These are phyloP conservation scores for Melanotaenia maccullochi DNA, from an alignment of 2,797 vertebrate genomes.

Conservation along the genomic window DNA sequence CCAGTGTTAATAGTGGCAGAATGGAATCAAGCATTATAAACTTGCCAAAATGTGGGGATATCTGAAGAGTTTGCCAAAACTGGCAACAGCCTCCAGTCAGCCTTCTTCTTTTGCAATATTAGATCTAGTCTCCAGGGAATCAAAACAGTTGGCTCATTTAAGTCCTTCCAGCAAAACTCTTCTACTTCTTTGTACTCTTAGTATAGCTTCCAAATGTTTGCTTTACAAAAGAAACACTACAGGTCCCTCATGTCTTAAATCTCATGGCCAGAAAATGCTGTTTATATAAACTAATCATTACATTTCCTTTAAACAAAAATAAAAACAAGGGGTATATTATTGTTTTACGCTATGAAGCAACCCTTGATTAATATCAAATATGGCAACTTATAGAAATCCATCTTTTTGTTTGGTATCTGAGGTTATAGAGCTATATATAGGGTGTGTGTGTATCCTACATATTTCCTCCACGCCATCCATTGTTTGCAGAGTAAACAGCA, in stretches of 20 bases:
- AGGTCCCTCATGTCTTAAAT: conserved; percentile 35
- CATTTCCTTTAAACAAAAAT: not conserved
- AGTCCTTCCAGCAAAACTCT: conserved; percentile 35
- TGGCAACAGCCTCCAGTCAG: conserved; percentile 28
- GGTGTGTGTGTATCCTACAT: conserved; percentile 30
- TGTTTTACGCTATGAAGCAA: conserved; percentile 26
- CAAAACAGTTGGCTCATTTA: conserved; percentile 52
- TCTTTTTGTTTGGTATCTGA: conserved; percentile 46
- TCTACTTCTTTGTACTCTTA: conserved; percentile 14
- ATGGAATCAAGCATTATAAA: conserved; percentile 1
- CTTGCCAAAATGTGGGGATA: conserved; percentile 42
- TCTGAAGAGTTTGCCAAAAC: conserved; percentile 37
- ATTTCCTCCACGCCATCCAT: conserved; percentile 55
- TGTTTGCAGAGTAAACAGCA: conserved; percentile 74
- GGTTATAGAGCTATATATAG: not conserved
- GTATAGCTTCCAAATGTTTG: conserved; percentile 33
- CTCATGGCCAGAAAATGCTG: conserved; percentile 29
- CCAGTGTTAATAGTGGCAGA: conserved; percentile 10
- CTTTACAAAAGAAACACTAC: conserved; percentile 56
- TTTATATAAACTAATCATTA: conserved; percentile 26
- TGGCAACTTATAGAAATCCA: conserved; percentile 36
- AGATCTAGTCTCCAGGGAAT: conserved; percentile 47
- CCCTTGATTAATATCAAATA: conserved; percentile 52
- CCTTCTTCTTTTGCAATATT: conserved; percentile 36
- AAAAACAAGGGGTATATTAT: not conserved